Base-by-base conservation (phyloP, 2,888 invertebrate genomes). In the Pseudanteris insignis region DNA sequence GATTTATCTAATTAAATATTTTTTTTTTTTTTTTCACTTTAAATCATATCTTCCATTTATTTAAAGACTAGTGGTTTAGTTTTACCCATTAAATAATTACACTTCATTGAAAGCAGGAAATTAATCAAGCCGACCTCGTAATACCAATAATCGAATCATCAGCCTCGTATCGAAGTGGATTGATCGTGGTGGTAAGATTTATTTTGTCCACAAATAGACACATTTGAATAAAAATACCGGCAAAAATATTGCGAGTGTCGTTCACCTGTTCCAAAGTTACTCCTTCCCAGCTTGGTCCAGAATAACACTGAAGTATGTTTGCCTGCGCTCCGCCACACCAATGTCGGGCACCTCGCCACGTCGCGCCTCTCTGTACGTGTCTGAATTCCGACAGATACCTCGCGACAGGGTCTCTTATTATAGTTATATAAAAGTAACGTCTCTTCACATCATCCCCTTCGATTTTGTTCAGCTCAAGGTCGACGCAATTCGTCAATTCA, bases 401-500 rank as follows among this genome's bases (percentile, higher is more conserved):
- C 46, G 91, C 86, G 29, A 97, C 89, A 0, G 99, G 99, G 75
- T 98, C 94, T 61, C 99, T 86, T 37, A 99, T 84, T 64, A 99
- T 86, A 2, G 97, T 96, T 67, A 98, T 94, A 83, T 96, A 98
- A 83, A 96, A 96, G 82, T 96, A 98, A 72, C 97, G 86, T 72
- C 93, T 83, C 74, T 90, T 90, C 1, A 89, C 86, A 5, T 87
- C 86, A 50, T 88, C 88, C 2, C 91, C 92, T 81, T 97, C 96
- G 75, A 92, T 89, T 78, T 92, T 89, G 81, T 96, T 93, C 75
- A 98, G 84, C 74, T 92, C 93, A 14, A 89, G 87, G 75, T 96
- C 93, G 26, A 96, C 96, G 81, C 96, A 96, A 69, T 86, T 86
- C 6, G 93, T 94, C 67, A 99, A 81, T 83, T 99, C 98, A 1